Evolutionary conservation across 2,888 invertebrate genomes (phyloP).

Genomic region (Pachliopta kotzebuea): DNA sequence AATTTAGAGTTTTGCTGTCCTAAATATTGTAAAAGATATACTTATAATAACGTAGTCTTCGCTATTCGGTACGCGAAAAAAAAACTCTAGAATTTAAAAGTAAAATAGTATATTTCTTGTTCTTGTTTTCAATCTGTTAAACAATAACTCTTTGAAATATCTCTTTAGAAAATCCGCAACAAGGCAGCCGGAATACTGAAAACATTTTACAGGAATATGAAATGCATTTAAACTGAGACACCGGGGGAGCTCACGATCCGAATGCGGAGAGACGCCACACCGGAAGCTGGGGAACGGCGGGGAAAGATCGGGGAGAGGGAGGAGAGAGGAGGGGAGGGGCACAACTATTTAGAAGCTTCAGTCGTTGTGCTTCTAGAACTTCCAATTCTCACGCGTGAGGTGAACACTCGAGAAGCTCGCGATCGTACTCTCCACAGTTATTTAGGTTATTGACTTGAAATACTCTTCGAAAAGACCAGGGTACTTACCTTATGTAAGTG

Average conservation of each 20-base stretch:
- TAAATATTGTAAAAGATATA: too few species aligned
- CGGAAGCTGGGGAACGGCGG: constrained; percentile 6
- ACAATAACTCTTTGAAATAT: neutral
- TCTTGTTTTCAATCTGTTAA: neutral
- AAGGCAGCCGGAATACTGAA: neutral
- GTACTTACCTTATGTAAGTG: neutral
- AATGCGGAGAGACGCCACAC: neutral
- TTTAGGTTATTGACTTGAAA: neutral
- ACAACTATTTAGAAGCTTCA: neutral
- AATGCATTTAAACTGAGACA: constrained; percentile 10
- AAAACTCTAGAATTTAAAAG: too few species aligned
- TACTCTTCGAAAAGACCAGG: neutral
- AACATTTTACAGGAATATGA: constrained; percentile 10
- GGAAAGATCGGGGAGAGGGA: too few species aligned
- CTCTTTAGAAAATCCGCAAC: neutral
- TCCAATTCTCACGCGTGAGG: neutral
- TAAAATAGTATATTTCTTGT: too few species aligned
- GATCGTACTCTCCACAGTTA: neutral
- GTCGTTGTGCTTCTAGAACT: neutral
- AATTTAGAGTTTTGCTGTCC: too few species aligned
- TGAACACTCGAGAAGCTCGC: neutral
- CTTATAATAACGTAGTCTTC: too few species aligned
- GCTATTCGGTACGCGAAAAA: too few species aligned
- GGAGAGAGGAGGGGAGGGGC: neutral
- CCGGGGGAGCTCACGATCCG: neutral